Evolutionary conservation across 2,888 invertebrate genomes (phyloP).

Genomic region (Zaprionus lineosus): DNA sequence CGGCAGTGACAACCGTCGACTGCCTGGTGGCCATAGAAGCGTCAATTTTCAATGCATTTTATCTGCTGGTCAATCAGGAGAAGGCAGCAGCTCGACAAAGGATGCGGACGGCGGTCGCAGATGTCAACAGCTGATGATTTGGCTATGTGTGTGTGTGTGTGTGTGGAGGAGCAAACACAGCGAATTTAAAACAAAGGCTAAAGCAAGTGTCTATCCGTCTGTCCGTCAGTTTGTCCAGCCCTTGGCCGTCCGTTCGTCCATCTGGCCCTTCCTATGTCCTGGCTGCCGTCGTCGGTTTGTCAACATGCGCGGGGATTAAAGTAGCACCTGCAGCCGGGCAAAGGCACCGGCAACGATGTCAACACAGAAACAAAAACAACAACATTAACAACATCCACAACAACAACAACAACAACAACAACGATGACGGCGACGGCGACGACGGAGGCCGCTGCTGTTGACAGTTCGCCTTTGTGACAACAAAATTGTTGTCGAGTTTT

Average conservation of each 20-base stretch:
- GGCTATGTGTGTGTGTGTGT: conserved; percentile 18
- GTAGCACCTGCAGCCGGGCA: conserved; percentile 63
- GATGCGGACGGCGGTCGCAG: conserved; percentile 1
- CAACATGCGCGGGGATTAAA: conserved; percentile 73
- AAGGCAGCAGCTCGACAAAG: conserved; percentile 39
- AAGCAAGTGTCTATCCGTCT: conserved; percentile 20
- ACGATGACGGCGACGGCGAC: conserved; percentile 5
- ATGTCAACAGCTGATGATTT: conserved; percentile 1
- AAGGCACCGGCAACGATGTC: conserved; percentile 41
- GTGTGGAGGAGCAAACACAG: conserved; percentile 22
- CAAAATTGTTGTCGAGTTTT: conserved; percentile 64
- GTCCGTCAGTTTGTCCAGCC: not conserved
- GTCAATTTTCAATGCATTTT: conserved; percentile 73
- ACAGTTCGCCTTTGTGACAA: conserved; percentile 72
- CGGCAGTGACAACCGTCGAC: too few relatives aligned
- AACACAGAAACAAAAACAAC: conserved; percentile 21
- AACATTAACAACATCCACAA: conserved; percentile 10
- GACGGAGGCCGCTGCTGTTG: conserved; percentile 45
- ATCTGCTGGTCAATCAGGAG: conserved; percentile 69
- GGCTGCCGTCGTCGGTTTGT: conserved; percentile 42
- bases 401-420: conserved; percentile 11
- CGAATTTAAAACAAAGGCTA: conserved; percentile 30
- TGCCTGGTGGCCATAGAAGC: conserved; percentile 63
- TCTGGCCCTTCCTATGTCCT: not conserved
- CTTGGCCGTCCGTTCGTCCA: not conserved